Evolutionary conservation across 2,797 vertebrate species (phyloP), one percentile per base, ranked within the genome.

Genomic region (Tenualosa thibaudeaui): DNA sequence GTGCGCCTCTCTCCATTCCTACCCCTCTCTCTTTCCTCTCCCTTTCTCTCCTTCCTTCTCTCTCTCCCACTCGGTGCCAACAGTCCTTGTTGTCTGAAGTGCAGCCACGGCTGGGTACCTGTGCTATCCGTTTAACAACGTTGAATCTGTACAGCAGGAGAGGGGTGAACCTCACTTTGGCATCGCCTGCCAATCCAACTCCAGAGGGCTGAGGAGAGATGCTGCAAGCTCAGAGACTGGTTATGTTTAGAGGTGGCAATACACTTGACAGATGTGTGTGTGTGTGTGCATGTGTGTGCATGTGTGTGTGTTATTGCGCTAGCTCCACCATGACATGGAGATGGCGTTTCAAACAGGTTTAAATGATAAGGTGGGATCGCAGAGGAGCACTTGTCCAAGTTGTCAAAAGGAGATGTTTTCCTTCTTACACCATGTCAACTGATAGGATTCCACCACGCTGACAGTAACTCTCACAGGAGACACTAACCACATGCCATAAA

Each of bases 251-350:
- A 62, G 58, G 58, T 62, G 58, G 58, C n/a, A 24, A 62, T 10
- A 62, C 58, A 9, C 58, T 62, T 62, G 58, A 62, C 58, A 7
- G 22, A 40, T 84, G 68, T 84, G 83, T 81, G 68, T 84, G 83
- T 56, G 84, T 62, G 53, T 85, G 83, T 78, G 83, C 78, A 65
- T 84, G 83, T 84, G 71, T 58, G 68, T 56, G 83, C 43, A 68
- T 81, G 83, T 81, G 71, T 46, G 51, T 40, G 49, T 58, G 49
- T 78, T 9, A 2, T 24, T 50, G 22, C n/a, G 12, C 62, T 24
- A 40, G 53, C 22, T 40, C 19, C 15, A 46, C 37, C 37, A 5
- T 78, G 71, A 46, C 71, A 78, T 78, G 40, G 5, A 78, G 40
- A 43, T 78, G 40, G 40, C 40, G 71, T 78, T 78, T 78, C 40